Base-by-base conservation (phyloP, 2,797 vertebrate species). In the Tokudaia muenninki region DNA sequence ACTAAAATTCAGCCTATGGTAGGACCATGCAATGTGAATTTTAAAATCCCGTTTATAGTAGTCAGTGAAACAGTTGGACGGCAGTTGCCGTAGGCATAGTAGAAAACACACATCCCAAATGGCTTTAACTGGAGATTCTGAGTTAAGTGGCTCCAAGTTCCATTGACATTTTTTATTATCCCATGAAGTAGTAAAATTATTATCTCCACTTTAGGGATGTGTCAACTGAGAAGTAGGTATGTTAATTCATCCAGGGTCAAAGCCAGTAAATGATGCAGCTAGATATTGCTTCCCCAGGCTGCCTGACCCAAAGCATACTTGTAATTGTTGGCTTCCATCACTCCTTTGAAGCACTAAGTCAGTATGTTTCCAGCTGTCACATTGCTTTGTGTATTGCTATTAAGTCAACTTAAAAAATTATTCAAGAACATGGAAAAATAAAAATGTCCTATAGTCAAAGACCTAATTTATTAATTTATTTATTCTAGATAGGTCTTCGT, bases 371-470 rank as follows among this genome's bases (percentile, higher is more conserved):
- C 17, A 52, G 47, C 83, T 21, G 63, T 16, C 50, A 81, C n/a
- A 24, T 65, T 63, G 16, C 21, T 92, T 95, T 91, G n/a, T 87
- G 21, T 63, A 55, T 44, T 83, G 67, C 72, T 57, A 82, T 22
- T 67, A 87, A 94, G 26, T 83, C 24, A 83, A 96, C 13, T 83
- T 37, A 52, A 87, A 63, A 95, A 96, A 52, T n/a, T 31, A 61
- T 44, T 44, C 44, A 77, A 63, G 50, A 90, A 47, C 57, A 41
- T 92, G 78, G 77, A 75, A 90, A 89, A 92, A n/a, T 75, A 79
- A 26, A 44, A 55, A 74, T 13, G 82, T 24, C 13, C 67, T 82
- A 16, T 75, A 44, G 10, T 63, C 26, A 61, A 44, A 92, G 65
- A 77, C 41, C 16, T 41, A 22, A 77, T 81, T 55, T n/a, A 10